Evolutionary conservation across 2,888 invertebrate genomes (phyloP).

Genomic region (Tetragonisca angustula): DNA sequence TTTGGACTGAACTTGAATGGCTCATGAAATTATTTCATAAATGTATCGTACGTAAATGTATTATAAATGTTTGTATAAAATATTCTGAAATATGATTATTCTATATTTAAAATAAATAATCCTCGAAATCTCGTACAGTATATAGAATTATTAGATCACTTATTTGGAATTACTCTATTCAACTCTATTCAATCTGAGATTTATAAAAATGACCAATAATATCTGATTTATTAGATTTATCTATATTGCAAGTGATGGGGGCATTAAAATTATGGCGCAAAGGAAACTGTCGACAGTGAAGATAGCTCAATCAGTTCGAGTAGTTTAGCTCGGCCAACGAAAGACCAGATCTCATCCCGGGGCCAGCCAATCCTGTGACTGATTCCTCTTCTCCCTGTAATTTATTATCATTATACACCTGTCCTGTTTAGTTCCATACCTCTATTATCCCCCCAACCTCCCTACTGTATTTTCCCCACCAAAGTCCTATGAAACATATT

Average conservation of each 20-base stretch:
- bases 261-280: neutral
- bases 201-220: neutral
- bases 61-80: no score
- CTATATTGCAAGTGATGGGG: neutral
- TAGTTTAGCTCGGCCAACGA: conserved; percentile 14
- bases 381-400: conserved; percentile 4
- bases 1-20: neutral
- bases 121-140: no score
- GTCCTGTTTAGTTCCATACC: conserved; percentile 8
- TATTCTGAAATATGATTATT: no score
- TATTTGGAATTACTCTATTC: no score
- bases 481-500: conserved; percentile 2
- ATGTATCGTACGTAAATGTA: no score
- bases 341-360: conserved; percentile 2
- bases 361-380: conserved; percentile 2
- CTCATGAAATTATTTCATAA: no score
- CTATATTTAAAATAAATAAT: no score
- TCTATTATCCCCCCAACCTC: conserved; percentile 1
- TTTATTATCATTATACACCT: conserved; percentile 30
- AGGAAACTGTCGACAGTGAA: conserved; percentile 2
- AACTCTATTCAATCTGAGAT: neutral
- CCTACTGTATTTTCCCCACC: no score
- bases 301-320: conserved; percentile 26
- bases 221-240: neutral
- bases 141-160: no score